phyloP scores from a whole-genome alignment of 1,140 invertebrate genomes.

The Ptiloglossa arizonensis region DNA sequence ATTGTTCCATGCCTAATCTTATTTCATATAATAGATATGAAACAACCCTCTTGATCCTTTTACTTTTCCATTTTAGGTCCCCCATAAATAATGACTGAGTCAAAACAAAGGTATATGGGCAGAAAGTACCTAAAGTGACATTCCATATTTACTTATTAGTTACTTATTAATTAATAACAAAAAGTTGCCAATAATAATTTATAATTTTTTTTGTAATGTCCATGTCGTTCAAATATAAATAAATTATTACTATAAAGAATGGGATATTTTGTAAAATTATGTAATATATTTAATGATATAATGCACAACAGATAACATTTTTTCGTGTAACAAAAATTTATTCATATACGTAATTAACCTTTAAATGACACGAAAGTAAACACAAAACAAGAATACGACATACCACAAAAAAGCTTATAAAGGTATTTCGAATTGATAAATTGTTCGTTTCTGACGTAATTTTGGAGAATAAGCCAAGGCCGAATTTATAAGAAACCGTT shows the following conservation, averaged over 20 bases:
- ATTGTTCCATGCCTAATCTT: constrained; percentile 26
- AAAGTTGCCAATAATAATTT: not conserved
- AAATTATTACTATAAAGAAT: not conserved
- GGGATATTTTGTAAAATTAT: not conserved
- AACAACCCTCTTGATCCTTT: not conserved
- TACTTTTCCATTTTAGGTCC: not conserved
- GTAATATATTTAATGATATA: not conserved
- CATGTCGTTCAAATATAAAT: not conserved
- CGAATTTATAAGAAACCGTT: constrained; percentile 29
- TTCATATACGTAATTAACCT: constrained; percentile 5
- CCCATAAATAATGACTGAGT: constrained; percentile 8
- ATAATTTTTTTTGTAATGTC: not conserved
- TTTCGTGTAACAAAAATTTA: not conserved
- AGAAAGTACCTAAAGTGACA: not conserved
- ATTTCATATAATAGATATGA: constrained; percentile 14
- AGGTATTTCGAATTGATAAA: constrained; percentile 22
- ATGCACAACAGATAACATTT: not conserved
- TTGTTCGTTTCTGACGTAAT: constrained; percentile 48
- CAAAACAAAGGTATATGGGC: not conserved
- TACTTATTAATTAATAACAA: too few relatives aligned
- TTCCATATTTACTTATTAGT: not conserved
- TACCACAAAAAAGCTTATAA: not conserved
- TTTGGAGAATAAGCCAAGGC: constrained; percentile 57
- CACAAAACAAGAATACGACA: constrained; percentile 5
- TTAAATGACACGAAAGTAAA: constrained; percentile 13